These are phyloP conservation scores for Cyrtonyx montezumae DNA, from an alignment of 2,113 vertebrate species.

Conservation along the genomic window DNA sequence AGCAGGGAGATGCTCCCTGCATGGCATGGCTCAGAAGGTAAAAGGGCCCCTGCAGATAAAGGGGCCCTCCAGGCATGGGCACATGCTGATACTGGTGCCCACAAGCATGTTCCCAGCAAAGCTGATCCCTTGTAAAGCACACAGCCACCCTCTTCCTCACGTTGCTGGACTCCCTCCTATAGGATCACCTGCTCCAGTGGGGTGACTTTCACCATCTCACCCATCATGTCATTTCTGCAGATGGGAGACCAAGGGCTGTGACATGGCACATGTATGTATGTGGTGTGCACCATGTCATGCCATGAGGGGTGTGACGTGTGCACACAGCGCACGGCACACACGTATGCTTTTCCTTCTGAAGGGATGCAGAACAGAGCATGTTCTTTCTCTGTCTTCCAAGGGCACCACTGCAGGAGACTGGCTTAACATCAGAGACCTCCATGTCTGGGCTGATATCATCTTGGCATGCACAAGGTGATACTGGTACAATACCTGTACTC, in stretches of 20 bases:
- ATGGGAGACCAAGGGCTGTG: neutral
- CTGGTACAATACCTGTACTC: no score
- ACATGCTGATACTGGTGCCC: neutral
- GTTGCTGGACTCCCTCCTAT: neutral
- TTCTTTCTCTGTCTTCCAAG: no score
- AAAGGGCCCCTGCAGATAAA: fast-evolving
- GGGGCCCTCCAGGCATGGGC: fast-evolving
- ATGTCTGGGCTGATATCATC: neutral
- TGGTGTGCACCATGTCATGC: fast-evolving
- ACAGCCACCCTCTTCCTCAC: neutral
- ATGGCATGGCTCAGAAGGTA: neutral
- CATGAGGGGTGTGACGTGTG: no score
- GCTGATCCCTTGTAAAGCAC: neutral
- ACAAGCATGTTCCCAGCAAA: neutral
- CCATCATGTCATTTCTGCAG: neutral
- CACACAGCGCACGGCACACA: neutral
- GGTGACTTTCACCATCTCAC: neutral
- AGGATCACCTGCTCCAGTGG: neutral
- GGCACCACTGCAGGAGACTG: neutral
- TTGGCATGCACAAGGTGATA: neutral
- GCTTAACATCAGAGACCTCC: neutral
- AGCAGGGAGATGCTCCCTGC: fast-evolving
- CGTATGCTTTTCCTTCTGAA: no score
- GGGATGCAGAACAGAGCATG: neutral
- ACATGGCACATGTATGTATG: fast-evolving